Base-by-base conservation (phyloP, 2,113 vertebrate genomes). In the Bolborhynchus lineola region DNA sequence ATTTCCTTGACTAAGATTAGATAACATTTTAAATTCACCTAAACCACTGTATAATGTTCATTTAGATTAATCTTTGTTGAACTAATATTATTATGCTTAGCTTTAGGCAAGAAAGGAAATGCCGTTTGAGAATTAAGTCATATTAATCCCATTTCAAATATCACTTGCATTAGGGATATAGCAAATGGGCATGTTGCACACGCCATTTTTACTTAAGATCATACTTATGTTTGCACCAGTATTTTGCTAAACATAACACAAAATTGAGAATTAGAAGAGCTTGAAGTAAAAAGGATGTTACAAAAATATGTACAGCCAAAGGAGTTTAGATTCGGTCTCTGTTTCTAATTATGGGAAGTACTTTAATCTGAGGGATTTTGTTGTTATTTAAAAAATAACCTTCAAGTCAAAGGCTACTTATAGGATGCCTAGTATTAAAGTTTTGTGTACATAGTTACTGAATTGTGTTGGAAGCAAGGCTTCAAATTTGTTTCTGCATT, bases 91-190 rank as follows among this genome's bases (percentile, higher is more conserved):
- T 60, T 82, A 63, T 59, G 7, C 76, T 72, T 15, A 53, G 21
- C 42, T 91, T 76, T 42, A 95, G 39, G 55, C 33, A 95, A 64
- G 86, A 74, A 75, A 72, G 4, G 7, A 76, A 80, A 94, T 35
- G 46, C 20, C 82, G 39, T 94, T 92, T 91, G 60, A 64, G 42
- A 93, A 88, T 93, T 95, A 94, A 92, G 25, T 49, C 23, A 31
- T 60, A n/a, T 41, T 93, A 92, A 92, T 93, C 26, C 23, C 33
- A 62, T 90, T 18, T 79, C 80, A 96, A 85, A 72, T 59, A 63
- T 46, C 7, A 50, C 42, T 97, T 93, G 25, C 68, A 55, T 93
- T 37, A 92, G 44, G 35, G 71, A 85, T 88, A 80, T 16, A 80
- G 28, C 14, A 90, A 92, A 70, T 18, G 9, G 6, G 4, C 11